Conservation (phyloP, 2,797 vertebrate species). For the Danio kyathit region DNA sequence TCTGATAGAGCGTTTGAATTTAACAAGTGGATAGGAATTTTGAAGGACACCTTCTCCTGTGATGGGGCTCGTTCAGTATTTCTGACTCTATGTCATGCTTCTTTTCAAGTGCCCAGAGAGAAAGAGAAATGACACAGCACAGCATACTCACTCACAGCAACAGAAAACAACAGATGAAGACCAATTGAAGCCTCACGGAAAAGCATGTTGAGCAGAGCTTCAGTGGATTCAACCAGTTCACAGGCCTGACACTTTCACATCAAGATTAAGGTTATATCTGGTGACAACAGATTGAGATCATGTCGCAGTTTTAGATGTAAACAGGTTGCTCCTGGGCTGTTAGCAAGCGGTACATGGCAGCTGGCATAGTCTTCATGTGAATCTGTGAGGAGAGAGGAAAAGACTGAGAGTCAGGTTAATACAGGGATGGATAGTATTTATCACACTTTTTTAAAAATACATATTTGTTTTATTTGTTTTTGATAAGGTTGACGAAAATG, state of each 20-base stretch:
- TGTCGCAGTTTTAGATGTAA: slow-evolving; percentile 76
- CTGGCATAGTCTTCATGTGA: slow-evolving; percentile 99
- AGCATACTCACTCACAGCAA: slow-evolving; percentile 68
- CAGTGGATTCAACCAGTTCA: slow-evolving; percentile 39
- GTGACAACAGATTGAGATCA: slow-evolving; percentile 53
- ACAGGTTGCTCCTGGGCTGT: slow-evolving; percentile 92
- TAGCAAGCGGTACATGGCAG: slow-evolving; percentile 97
- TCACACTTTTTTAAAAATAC: too few relatives aligned
- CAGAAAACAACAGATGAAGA: slow-evolving; percentile 25
- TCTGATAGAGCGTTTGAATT: neutral
- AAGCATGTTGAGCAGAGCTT: slow-evolving; percentile 33
- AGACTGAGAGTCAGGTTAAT: neutral
- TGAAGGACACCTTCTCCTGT: neutral
- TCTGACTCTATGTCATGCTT: slow-evolving; percentile 4
- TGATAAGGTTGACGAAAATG: too few relatives aligned
- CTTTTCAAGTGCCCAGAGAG: slow-evolving; percentile 34
- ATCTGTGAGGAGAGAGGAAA: slow-evolving; percentile 80
- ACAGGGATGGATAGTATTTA: too few relatives aligned
- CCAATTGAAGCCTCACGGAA: slow-evolving; percentile 32
- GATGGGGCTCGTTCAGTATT: neutral
- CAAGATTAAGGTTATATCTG: slow-evolving; percentile 46
- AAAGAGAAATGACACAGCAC: slow-evolving; percentile 62
- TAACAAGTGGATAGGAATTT: neutral
- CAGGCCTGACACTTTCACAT: slow-evolving; percentile 43
- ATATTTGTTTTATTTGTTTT: too few relatives aligned